Evolutionary conservation across 2,797 vertebrate genomes (phyloP).

Genomic region (Myioborus miniatus): DNA sequence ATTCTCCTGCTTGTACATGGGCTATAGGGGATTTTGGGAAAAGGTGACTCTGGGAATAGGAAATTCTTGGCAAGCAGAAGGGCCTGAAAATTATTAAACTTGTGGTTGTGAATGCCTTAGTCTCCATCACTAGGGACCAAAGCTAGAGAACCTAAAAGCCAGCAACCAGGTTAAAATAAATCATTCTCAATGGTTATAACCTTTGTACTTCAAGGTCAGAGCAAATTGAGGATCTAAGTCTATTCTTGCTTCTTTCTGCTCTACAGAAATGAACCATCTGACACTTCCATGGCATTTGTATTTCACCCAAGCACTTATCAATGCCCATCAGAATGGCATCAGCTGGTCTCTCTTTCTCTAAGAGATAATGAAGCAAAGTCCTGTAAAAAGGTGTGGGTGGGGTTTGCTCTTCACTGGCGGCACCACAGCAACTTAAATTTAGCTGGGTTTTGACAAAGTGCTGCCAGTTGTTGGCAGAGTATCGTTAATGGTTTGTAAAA

Average conservation of each 20-base stretch:
- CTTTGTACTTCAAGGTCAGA: background rate
- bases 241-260: background rate
- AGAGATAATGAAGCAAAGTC: background rate
- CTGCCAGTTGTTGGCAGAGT: background rate
- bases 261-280: background rate
- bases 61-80: background rate
- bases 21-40: background rate
- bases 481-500: conserved; percentile 36
- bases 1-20: too few relatives aligned
- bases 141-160: background rate
- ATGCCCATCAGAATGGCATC: background rate
- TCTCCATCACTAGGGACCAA: background rate
- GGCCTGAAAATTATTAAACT: background rate
- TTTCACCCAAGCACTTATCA: background rate
- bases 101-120: background rate
- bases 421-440: background rate
- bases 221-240: background rate
- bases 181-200: background rate
- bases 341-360: background rate
- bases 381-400: background rate
- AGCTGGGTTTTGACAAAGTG: background rate
- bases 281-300: background rate
- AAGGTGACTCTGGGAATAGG: background rate
- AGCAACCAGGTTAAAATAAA: background rate
- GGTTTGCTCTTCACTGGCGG: background rate